Conservation (phyloP, 2,888 invertebrate genomes). For the Neria commutata region DNA sequence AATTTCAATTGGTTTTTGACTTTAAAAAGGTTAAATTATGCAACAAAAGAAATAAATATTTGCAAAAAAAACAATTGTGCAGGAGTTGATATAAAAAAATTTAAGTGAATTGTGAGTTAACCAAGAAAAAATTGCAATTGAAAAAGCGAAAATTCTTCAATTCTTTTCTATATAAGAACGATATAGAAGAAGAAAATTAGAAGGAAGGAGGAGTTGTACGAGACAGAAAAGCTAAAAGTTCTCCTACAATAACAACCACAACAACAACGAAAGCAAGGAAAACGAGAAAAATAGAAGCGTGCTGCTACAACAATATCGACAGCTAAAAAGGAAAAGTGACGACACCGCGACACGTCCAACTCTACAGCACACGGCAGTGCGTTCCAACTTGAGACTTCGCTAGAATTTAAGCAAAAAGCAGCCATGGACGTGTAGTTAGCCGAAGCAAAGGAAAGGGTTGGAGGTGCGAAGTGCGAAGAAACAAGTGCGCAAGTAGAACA, state of each 20-base stretch:
- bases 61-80: slow-evolving; percentile 3
- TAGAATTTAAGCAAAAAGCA: no score
- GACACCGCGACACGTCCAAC: no score
- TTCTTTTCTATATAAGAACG: neutral
- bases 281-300: slow-evolving; percentile 6
- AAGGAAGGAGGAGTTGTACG: slow-evolving; percentile 1
- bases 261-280: slow-evolving; percentile 4
- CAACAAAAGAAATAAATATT: slow-evolving; percentile 22
- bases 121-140: slow-evolving; percentile 21
- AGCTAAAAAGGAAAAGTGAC: slow-evolving; percentile 21
- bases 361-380: no score
- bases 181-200: neutral
- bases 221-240: slow-evolving; percentile 2
- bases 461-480: no score
- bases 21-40: slow-evolving; percentile 20
- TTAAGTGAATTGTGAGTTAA: slow-evolving; percentile 10
- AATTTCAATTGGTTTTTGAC: neutral
- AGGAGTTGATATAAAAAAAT: slow-evolving; percentile 22
- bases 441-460: no score
- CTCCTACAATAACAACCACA: slow-evolving; percentile 10
- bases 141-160: slow-evolving; percentile 11
- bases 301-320: no score
- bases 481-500: no score
- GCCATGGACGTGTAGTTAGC: no score
- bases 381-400: no score